Percentiles rank a stretch among this genome's conserved stretches.
These are phyloP conservation scores for Stenurella melanura DNA, from an alignment of 2,888 invertebrate genomes.

Conservation along the genomic window DNA sequence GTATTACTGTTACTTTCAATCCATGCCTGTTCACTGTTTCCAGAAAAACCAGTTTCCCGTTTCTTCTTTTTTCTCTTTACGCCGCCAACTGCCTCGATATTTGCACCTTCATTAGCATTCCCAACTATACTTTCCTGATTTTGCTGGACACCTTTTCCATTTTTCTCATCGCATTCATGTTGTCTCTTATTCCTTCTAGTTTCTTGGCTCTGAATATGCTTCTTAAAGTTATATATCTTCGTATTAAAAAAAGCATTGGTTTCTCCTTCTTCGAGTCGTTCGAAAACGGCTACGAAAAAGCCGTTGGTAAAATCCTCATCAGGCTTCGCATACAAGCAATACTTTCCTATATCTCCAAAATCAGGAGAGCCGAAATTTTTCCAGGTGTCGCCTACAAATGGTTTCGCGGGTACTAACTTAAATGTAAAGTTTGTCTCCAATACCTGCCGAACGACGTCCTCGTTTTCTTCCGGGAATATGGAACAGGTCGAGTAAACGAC, in stretches of 20 bases:
- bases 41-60: not conserved
- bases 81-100: not conserved
- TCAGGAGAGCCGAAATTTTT: constrained; percentile 80
- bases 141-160: not conserved
- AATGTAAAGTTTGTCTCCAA: constrained; percentile 77
- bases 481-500: constrained; percentile 99
- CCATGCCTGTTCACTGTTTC: not conserved
- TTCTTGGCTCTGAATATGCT: constrained; percentile 54
- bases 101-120: not conserved
- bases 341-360: constrained; percentile 80
- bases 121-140: not conserved
- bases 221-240: constrained; percentile 57
- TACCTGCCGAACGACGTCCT: constrained; percentile 88
- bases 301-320: constrained; percentile 90
- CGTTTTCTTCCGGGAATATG: constrained; percentile 92
- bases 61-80: constrained; percentile 9
- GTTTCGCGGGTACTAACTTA: constrained; percentile 79
- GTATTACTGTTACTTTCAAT: not conserved
- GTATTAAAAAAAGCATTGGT: constrained; percentile 64
- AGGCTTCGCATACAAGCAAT: constrained; percentile 87
- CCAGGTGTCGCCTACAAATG: constrained; percentile 80
- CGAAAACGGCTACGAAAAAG: constrained; percentile 95
- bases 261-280: constrained; percentile 76
- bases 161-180: not conserved
- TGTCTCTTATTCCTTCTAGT: constrained; percentile 44